Evolutionary conservation across 2,888 invertebrate species (phyloP).

Genomic region (Dryadula phaetusa): DNA sequence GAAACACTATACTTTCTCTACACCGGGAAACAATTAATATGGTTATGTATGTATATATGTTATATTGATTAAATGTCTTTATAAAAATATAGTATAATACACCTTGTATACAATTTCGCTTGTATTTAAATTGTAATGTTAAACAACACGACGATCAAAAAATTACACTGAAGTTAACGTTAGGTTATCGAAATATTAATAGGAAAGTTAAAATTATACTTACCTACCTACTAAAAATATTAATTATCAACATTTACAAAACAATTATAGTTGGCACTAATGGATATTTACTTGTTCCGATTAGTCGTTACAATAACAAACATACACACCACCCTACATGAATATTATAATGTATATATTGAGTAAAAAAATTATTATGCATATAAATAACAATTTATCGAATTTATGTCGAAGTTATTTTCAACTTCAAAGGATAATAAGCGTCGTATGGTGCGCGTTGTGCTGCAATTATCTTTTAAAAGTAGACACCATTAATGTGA

Average conservation of each 20-base stretch:
- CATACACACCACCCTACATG: not conserved
- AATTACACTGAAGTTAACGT: too few relatives aligned
- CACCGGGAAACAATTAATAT: too few relatives aligned
- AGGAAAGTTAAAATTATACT: too few relatives aligned
- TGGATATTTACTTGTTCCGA: not conserved
- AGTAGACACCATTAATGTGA: conserved; percentile 14
- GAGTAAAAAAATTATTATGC: not conserved
- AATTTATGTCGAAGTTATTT: conserved; percentile 24
- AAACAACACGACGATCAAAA: too few relatives aligned
- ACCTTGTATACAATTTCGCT: too few relatives aligned
- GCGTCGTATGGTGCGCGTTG: not conserved
- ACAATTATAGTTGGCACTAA: conserved; percentile 5
- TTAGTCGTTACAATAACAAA: not conserved
- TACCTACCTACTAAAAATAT: too few relatives aligned
- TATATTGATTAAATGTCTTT: too few relatives aligned
- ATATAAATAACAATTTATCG: conserved; percentile 10
- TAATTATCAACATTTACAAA: not conserved
- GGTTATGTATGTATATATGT: too few relatives aligned
- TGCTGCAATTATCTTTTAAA: conserved; percentile 21
- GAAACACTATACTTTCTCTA: too few relatives aligned
- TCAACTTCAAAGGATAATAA: conserved; percentile 31
- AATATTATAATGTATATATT: not conserved
- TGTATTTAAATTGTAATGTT: too few relatives aligned
- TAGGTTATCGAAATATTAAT: not conserved
- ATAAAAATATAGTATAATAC: too few relatives aligned